These are phyloP conservation scores for Nomada hirtipes DNA, from an alignment of 2,888 invertebrate genomes.

Conservation along the genomic window DNA sequence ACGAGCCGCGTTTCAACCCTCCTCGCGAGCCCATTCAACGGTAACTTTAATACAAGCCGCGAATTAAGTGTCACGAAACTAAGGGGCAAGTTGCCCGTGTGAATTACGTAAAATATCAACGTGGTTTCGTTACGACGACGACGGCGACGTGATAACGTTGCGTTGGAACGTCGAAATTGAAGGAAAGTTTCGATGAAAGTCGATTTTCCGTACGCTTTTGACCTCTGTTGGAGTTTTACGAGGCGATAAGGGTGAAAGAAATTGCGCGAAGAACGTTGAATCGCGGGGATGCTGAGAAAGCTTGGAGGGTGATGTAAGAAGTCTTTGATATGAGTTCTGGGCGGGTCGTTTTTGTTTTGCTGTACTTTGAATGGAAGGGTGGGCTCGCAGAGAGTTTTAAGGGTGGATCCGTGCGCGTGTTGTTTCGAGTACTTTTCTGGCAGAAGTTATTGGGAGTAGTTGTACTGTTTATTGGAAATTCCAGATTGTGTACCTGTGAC, in stretches of 20 bases:
- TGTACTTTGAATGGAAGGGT: background rate
- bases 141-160: background rate
- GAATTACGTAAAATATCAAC: constrained; percentile 30
- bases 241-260: background rate
- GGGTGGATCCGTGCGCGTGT: background rate
- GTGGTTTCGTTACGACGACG: constrained; percentile 5
- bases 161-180: background rate
- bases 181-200: background rate
- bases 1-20: constrained; percentile 31
- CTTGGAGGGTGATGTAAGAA: background rate
- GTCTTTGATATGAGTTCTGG: constrained; percentile 1
- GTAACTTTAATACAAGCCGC: constrained; percentile 26
- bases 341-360: constrained; percentile 2
- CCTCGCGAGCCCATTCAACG: constrained; percentile 32
- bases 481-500: too few relatives aligned
- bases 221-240: background rate
- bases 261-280: background rate
- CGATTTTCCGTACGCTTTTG: background rate
- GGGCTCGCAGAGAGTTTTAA: background rate
- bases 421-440: background rate
- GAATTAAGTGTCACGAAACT: too few relatives aligned
- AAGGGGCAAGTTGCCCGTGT: constrained; percentile 1
- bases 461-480: too few relatives aligned
- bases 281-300: background rate
- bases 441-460: background rate